Base-by-base conservation (phyloP, 2,113 vertebrate species). In the Pholis gunnellus region DNA sequence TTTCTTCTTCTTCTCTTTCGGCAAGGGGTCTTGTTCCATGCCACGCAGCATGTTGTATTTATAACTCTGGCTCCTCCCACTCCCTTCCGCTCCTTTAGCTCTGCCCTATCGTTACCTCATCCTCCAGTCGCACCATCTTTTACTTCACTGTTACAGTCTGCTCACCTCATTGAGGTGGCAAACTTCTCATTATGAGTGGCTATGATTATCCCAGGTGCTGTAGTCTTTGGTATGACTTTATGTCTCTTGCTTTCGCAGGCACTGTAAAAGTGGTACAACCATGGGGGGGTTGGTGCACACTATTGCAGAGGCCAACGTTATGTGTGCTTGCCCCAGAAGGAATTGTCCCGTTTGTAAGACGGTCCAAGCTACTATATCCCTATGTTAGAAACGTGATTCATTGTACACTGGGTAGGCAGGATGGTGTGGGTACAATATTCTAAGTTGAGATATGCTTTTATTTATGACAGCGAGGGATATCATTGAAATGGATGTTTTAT, bases 1-100 rank as follows among this genome's bases (percentile, higher is more conserved):
- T 76, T 78, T 79, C 77, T 79, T 69, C 69, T 63, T 82, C 86
- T 89, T 87, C 69, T 90, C 87, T 90, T 92, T 92, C 92, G 84
- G 42, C 74, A 59, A 27, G 73, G 91, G 91, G 88, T 95, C 93
- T 91, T 84, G 90, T 95, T 95, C 88, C 93, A 88, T 88, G 81
- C 74, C 79, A 93, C 92, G 67, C 94, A 95, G 95, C 95, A 95
- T 90, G 94, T 93, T 90, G 80, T 96, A 95, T 96, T 95, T 94
- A 94, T 95, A 96, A 93, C 87, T 78, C 70, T 40, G 46, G 79
- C 81, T 88, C 75, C 68, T 80, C 75, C 77, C 38, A 54, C 42
- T 25, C 70, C 56, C 61, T 46, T 63, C 36, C 59, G 61, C 25
- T 60, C 36, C 56, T 57, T 27, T 9, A 72, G 25, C 44, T 65